Base-by-base conservation (phyloP, 2,888 invertebrate species). In the Hylaea fasciaria region DNA sequence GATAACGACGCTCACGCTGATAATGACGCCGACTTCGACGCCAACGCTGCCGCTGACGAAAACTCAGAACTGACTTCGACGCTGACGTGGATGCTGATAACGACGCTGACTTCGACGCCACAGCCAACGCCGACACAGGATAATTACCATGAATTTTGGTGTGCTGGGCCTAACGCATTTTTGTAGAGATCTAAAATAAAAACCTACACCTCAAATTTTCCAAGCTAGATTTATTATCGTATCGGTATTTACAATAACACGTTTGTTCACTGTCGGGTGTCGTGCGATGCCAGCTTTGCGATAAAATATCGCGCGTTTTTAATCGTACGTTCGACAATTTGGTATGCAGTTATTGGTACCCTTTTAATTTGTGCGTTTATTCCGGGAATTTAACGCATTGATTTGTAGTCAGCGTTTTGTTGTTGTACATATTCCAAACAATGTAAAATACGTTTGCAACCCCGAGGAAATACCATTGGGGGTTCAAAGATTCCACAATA, bases 251-350 rank as follows among this genome's bases (percentile, higher is more conserved):
- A 70, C 74, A 71, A 71, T 68, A 70, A 61, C 71, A 2, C 28
- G 73, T 71, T 16, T 43, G 52, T 44, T 76, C 72, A 69, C 72
- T 73, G 76, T 68, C 62, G 72, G 61, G 57, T 72, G 68, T 73
- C 65, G 57, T 56, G 52, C 68, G 62, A 71, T 69, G 16, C 9
- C 49, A 14, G 56, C 43, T 28, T 44, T 62, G 65, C 62, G 65
- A 69, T 71, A 70, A 62, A 65, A 65, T 66, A 73, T 73, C 63
- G 65, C 54, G 55, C 48, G 41, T 59, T 60, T 66, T 59, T 66
- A 69, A 69, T 66, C 60, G 59, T 57, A 47, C 40, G 22, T 17
- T n/a, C 47, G 47, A 44, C 57, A 50, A 37, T 57, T 16, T 4
- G 50, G 50, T 37, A 57, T 57, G 57, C 49, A 45, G 57, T 39